phyloP scores from a whole-genome alignment of 2,888 invertebrate species.

The Acrobeloides nanus region DNA sequence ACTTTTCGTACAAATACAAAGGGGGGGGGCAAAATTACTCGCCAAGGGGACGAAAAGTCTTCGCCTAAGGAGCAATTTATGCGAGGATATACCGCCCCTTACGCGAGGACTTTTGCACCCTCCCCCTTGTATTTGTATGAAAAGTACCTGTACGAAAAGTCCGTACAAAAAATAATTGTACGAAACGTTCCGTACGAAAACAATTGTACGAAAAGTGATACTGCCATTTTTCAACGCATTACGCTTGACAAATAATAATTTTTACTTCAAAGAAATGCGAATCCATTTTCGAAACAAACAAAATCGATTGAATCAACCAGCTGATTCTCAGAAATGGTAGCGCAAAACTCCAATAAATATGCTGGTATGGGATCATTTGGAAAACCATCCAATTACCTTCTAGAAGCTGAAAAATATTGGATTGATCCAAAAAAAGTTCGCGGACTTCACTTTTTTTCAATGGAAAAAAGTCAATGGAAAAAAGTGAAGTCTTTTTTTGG shows the following conservation, averaged over 20 bases:
- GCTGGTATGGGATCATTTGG: slow-evolving; percentile 45
- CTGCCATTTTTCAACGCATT: no score
- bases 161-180: no score
- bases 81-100: no score
- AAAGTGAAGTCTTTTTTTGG: not conserved
- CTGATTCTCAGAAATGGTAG: slow-evolving; percentile 46
- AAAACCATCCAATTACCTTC: slow-evolving; percentile 34
- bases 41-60: no score
- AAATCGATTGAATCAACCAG: slow-evolving; percentile 44
- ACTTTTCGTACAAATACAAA: no score
- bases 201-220: no score
- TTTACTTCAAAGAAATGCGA: slow-evolving; percentile 38
- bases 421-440: slow-evolving; percentile 1
- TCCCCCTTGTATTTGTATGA: no score
- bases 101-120: no score
- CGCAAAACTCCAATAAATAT: slow-evolving; percentile 47
- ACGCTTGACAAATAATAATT: not conserved
- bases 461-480: not conserved
- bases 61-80: no score
- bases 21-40: no score
- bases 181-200: no score
- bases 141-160: no score
- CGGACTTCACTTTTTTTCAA: not conserved
- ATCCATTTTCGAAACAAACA: slow-evolving; percentile 43
- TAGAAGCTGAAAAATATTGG: slow-evolving; percentile 17